Base-by-base conservation (phyloP, 2,888 invertebrate species). In the Pantelozetes paolii region DNA sequence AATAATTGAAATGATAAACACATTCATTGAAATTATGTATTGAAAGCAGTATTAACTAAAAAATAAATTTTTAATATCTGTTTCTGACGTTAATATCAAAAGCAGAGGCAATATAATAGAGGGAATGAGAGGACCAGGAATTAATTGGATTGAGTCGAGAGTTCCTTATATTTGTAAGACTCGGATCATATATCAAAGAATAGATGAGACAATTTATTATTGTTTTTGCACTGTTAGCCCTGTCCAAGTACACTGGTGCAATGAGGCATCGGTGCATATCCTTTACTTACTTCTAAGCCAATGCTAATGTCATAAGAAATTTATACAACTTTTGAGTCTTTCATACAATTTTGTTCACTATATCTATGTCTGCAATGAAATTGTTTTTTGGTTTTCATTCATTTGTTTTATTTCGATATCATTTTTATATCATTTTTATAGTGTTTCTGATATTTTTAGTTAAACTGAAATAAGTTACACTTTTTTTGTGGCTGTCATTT, bases 121-220 rank as follows among this genome's bases (percentile, higher is more conserved):
- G n/a, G n/a, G 9, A 36, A 36, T 36, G 36, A 8, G 2, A 23
- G 23, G 23, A 54, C 20, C 2, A 23, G 23, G 23, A 54, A 54
- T 54, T 54, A 54, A 54, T 54, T 54, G 54, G 23, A 54, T 54
- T 54, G 23, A 54, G 54, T 48, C 48, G 48, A 48, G 48, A 48
- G 48, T 48, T 54, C 26, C 23, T 54, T 23, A 23, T 20, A 20
- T 48, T n/a, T 48, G 48, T 20, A 48, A 23, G 26, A 54, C 6
- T 54, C 23, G 9, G 13, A 23, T 54, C 54, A 26, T 54, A 54
- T 54, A 54, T 54, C 54, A 23, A 23, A 23, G 23, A 54, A 54
- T 23, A 54, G 20, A 54, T 54, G 20, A 54, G 54, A 54, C 26
- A 54, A 54, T 54, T 54, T 54, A 23, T 20, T 54, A 54, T 54